A percentile compares a stretch with the other conserved stretches of the same genome.
These are phyloP conservation scores for Mactra quadrangularis DNA, from an alignment of 1,140 invertebrate genomes.

Conservation along the genomic window DNA sequence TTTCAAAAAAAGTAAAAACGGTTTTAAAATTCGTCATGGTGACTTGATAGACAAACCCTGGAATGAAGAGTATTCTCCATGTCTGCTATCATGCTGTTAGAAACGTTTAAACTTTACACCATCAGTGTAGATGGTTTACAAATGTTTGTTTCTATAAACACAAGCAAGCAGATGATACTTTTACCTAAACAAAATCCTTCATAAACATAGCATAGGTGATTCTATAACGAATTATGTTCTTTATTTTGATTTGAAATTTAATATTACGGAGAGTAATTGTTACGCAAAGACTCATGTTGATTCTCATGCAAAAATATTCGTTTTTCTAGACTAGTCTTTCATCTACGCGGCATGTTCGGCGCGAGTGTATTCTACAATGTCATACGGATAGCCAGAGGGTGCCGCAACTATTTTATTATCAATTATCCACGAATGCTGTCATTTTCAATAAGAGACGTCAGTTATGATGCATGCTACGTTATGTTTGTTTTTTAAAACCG, in stretches of 20 bases:
- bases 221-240: slow-evolving; percentile 2
- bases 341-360: slow-evolving; percentile 40
- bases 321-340: slow-evolving; percentile 41
- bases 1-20: too few relatives aligned
- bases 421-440: slow-evolving; percentile 46
- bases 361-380: slow-evolving; percentile 22
- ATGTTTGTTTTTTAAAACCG: slow-evolving; percentile 56
- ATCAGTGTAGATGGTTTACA: too few relatives aligned
- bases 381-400: slow-evolving; percentile 23
- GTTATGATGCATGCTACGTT: slow-evolving; percentile 48
- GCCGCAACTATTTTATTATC: slow-evolving; percentile 33
- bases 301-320: slow-evolving; percentile 40
- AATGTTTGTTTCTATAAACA: too few relatives aligned
- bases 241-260: slow-evolving; percentile 34
- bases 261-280: slow-evolving; percentile 29
- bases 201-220: too few relatives aligned
- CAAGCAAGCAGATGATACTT: too few relatives aligned
- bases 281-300: slow-evolving; percentile 5
- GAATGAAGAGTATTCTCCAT: too few relatives aligned
- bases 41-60: too few relatives aligned
- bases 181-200: too few relatives aligned
- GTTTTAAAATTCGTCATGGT: too few relatives aligned
- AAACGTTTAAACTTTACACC: background rate
- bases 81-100: slow-evolving; percentile 12
- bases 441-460: slow-evolving; percentile 47